Base-by-base conservation (phyloP, 92 coral and sea anemone species). In the Galaxea fascicularis region DNA sequence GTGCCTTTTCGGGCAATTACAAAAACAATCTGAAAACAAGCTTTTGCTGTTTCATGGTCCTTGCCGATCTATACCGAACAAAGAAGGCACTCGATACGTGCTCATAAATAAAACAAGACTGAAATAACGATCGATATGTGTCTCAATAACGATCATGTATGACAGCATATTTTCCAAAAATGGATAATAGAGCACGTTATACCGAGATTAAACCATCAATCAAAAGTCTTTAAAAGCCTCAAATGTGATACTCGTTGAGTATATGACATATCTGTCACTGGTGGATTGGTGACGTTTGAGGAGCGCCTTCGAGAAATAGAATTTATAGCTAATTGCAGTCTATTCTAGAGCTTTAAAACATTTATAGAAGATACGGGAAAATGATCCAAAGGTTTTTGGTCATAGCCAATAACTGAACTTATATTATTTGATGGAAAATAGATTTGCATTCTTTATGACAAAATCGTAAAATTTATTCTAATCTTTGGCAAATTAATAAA, bases 401-500 rank as follows among this genome's bases (percentile, higher is more conserved):
- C 49, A 31, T 67, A 13, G 7, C 4, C 0, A 10, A 67, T 31
- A 26, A 8, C 4, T 35, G 4, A 0, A 2, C 2, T 16, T 57
- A 20, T 4, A 26, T 26, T 65, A 8, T 18, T 8, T 16, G 12
- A 21, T 18, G 26, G 20, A 57, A 1, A 75, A 57, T 7, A 30
- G 60, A 28, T 44, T 75, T 31, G 80, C 80, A 67, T 57, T 67
- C 1, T 44, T 75, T 75, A 5, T 13, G 0, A 24, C 6, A 35
- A 57, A 75, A 35, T 15, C n/a, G n/a, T n/a, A n/a, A 27, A 5
- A n/a, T 53, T 20, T 30, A 35, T 56, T 54, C 28, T 39, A 29
- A 35, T 28, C 66, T 31, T 24, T 54, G 67, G 53, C 80, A 75
- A 31, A 75, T 75, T 35, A 57, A 41, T 52, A 58, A 57, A 29